Conservation (phyloP, 2,797 vertebrate genomes). For the Steatocranus sp. region DNA sequence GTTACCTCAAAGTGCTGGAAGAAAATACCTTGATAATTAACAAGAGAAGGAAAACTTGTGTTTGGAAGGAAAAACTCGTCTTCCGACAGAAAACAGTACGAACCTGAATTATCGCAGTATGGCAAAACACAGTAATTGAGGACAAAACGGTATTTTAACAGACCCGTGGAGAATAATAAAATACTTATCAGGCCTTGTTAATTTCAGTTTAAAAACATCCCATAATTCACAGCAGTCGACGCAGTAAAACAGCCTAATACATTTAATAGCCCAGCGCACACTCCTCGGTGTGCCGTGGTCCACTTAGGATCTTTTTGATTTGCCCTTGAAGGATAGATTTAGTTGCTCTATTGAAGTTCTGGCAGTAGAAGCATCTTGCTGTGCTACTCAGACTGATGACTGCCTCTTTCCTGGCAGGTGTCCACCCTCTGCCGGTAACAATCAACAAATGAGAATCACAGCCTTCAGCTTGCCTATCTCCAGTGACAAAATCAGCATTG, state of each 20-base stretch:
- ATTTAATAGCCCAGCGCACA: constrained; percentile 36
- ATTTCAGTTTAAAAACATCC: constrained; percentile 25
- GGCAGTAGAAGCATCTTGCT: constrained; percentile 59
- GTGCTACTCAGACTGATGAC: constrained; percentile 72
- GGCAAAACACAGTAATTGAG: neutral
- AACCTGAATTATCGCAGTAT: neutral
- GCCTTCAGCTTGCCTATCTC: constrained; percentile 47
- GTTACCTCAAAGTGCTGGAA: constrained; percentile 63
- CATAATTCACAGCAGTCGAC: constrained; percentile 5
- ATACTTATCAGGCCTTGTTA: neutral
- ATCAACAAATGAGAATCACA: constrained; percentile 74
- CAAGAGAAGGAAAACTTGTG: constrained; percentile 12
- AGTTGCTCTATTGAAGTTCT: constrained; percentile 65
- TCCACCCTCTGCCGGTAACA: constrained; percentile 71
- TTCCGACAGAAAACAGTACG: neutral
- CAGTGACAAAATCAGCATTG: constrained; percentile 37
- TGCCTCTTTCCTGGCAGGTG: constrained; percentile 65
- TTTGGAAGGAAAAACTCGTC: neutral
- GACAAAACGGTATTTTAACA: constrained; percentile 2
- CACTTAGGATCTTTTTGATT: constrained; percentile 54
- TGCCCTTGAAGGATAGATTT: constrained; percentile 63
- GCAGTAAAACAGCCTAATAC: constrained; percentile 24
- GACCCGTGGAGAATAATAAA: neutral
- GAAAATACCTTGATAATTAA: constrained; percentile 59
- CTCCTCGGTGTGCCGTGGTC: constrained; percentile 45